These are phyloP conservation scores for Neomicropteryx cornuta DNA, from an alignment of 1,140 invertebrate genomes.

Conservation along the genomic window DNA sequence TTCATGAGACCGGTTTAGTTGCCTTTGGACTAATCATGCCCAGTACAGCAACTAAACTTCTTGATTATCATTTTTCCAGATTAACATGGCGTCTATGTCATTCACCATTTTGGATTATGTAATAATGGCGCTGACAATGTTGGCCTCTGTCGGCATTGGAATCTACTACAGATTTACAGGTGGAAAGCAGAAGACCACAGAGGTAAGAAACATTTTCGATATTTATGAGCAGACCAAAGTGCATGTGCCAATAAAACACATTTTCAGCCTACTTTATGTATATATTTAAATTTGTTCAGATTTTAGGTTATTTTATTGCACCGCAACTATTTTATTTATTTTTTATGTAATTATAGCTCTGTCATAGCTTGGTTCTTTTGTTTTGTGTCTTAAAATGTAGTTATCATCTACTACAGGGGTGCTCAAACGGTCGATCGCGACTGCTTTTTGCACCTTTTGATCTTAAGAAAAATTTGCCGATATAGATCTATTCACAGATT, in stretches of 20 bases:
- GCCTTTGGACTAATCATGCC: too few species aligned
- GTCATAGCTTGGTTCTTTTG: too few species aligned
- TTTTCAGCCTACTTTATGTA: not conserved
- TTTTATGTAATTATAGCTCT: not conserved
- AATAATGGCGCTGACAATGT: conserved; percentile 33
- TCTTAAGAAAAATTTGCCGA: too few species aligned
- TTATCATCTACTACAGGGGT: too few species aligned
- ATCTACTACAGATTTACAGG: conserved; percentile 61
- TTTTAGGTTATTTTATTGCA: not conserved
- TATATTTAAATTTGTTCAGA: not conserved
- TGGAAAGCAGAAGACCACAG: conserved; percentile 72
- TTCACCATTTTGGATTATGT: conserved; percentile 34
- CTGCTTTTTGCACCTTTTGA: too few species aligned
- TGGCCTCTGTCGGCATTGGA: conserved; percentile 29
- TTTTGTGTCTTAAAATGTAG: too few species aligned
- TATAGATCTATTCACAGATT: too few species aligned
- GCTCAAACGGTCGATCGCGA: too few species aligned
- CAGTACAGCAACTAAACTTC: too few species aligned
- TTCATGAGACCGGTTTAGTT: too few species aligned
- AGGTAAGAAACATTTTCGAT: conserved; percentile 46
- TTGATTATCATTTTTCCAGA: too few species aligned
- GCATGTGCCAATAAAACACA: not conserved
- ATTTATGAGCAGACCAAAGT: conserved; percentile 3
- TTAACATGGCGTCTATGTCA: conserved; percentile 21
- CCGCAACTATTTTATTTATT: not conserved